Percentiles rank a stretch among this genome's conserved stretches.
phyloP scores from a whole-genome alignment of 2,888 invertebrate species.

The Conistra vaccinii region DNA sequence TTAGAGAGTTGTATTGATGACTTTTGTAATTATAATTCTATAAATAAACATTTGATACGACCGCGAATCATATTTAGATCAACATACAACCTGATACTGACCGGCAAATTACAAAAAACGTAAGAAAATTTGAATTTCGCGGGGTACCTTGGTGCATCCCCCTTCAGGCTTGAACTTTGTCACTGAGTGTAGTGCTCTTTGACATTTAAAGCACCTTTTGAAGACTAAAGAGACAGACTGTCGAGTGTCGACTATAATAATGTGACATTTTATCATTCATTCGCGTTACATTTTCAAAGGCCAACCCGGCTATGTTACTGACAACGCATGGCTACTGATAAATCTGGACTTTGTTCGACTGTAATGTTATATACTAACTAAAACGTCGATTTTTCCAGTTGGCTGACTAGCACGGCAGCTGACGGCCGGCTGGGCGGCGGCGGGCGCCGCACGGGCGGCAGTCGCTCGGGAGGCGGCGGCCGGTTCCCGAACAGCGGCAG shows the following conservation, averaged over 20 bases:
- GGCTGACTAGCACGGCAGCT: conserved; percentile 92
- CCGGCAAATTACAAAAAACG: no score
- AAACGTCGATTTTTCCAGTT: conserved; percentile 71
- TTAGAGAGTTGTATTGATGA: no score
- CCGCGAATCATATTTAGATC: no score
- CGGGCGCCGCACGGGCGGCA: conserved; percentile 90
- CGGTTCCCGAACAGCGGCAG: conserved; percentile 73
- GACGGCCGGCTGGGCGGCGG: conserved; percentile 93
- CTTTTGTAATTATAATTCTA: no score
- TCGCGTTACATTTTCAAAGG: neutral
- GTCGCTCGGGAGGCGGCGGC: conserved; percentile 87
- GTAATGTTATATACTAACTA: conserved; percentile 3
- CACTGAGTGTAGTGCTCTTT: neutral
- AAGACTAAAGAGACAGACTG: neutral
- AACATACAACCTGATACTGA: no score
- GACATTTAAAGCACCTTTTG: neutral
- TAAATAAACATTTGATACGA: no score
- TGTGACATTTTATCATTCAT: neutral
- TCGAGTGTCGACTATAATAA: neutral
- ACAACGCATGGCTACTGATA: neutral
- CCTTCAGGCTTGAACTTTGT: neutral
- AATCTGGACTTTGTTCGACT: neutral
- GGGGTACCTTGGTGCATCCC: no score
- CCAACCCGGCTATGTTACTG: neutral
- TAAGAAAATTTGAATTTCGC: no score